Conservation (phyloP, 2,113 vertebrate genomes). For the Danionella cerebrum region DNA sequence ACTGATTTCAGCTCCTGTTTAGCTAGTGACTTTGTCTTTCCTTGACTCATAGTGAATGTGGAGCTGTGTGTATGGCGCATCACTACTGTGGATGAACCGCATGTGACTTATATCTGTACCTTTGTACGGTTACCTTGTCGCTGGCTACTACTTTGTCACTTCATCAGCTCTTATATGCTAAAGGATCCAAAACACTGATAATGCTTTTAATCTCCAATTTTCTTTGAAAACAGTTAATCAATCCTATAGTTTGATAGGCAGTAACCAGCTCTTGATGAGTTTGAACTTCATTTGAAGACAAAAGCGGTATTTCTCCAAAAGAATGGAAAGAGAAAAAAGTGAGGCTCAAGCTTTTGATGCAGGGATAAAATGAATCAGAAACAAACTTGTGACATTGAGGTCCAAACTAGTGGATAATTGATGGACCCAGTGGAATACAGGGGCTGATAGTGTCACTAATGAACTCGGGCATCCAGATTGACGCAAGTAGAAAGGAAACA, state of each 20-base stretch:
- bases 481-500: slow-evolving; percentile 2
- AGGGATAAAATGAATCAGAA: slow-evolving; percentile 3
- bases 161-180: too few relatives aligned
- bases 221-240: slow-evolving; percentile 25
- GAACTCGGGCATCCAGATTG: slow-evolving; percentile 7
- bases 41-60: too few relatives aligned
- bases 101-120: too few relatives aligned
- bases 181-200: too few relatives aligned
- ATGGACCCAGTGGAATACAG: slow-evolving; percentile 14
- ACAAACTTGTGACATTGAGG: slow-evolving; percentile 23
- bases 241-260: slow-evolving; percentile 12
- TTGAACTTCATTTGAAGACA: slow-evolving; percentile 26
- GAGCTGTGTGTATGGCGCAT: too few relatives aligned
- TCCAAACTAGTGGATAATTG: slow-evolving; percentile 25
- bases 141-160: too few relatives aligned
- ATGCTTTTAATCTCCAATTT: too few relatives aligned
- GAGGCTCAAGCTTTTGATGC: slow-evolving; percentile 21
- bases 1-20: too few relatives aligned
- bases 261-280: slow-evolving; percentile 25
- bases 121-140: too few relatives aligned
- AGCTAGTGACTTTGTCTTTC: too few relatives aligned
- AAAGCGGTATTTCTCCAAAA: slow-evolving; percentile 17
- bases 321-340: background rate
- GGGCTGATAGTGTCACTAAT: slow-evolving; percentile 27
- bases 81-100: too few relatives aligned